Evolutionary conservation across 2,888 invertebrate genomes (phyloP), one percentile per base, ranked within the genome.

Genomic region (Ophion ellenae): DNA sequence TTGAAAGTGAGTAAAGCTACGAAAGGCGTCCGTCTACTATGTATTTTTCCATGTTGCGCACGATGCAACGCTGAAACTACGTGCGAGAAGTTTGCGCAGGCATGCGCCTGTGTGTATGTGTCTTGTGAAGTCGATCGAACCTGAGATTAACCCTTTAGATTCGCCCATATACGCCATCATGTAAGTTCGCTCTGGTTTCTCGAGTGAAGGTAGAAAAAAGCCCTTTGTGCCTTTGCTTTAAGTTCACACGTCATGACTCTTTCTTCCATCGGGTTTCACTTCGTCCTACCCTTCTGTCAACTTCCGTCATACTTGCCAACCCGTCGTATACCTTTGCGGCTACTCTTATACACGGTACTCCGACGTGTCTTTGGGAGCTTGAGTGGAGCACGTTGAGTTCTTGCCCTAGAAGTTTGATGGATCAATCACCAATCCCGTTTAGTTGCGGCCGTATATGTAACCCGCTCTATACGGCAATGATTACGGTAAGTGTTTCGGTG

Each of bases 191-290:
- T 86, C 82, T 85, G 45, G 84, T 86, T 87, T 74, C 82, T 77
- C 86, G 84, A 88, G 87, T 88, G 87, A 88, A 90, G 86, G 90
- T 89, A 87, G 89, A 90, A 90, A 90, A 82, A 85, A 75, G 64
- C 89, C 90, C 83, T 91, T 92, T 92, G 91, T 91, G 87, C 85
- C 87, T 87, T 84, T 88, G 88, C 90, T 89, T 89, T 87, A 90
- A 92, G 90, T 90, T 91, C 90, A 90, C 90, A 86, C 87, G 57
- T 66, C 59, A 40, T 53, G 36, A 53, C 53, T 57, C 36, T 69
- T 70, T 20, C 36, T 75, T 70, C 24, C 45, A 20, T 45, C 80
- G n/a, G 67, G 11, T 59, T 75, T 75, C 36, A 36, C 69, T 14
- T 28, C 75, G 9, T 67, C 70, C 40, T 71, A 53, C 40, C 70